These are phyloP conservation scores for Amblyornis subalaris DNA, from an alignment of 2,113 vertebrate genomes.

Conservation along the genomic window DNA sequence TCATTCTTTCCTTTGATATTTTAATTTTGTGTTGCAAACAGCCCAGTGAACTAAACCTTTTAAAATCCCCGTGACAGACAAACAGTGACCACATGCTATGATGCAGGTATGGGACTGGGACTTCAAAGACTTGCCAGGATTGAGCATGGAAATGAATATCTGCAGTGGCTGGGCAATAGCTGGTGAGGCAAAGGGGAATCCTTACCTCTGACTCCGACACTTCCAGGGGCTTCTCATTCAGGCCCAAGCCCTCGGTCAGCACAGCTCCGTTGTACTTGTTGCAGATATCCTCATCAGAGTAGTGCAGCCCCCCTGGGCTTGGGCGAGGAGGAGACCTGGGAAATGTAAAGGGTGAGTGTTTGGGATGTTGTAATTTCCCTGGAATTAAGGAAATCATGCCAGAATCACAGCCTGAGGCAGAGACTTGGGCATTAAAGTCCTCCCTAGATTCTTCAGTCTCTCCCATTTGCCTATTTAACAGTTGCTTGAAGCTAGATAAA, in stretches of 20 bases:
- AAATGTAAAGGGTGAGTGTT: not conserved
- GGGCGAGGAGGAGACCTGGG: constrained; percentile 91
- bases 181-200: not conserved
- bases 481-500: not conserved
- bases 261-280: constrained; percentile 89
- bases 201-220: constrained; percentile 89
- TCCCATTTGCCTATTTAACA: not conserved
- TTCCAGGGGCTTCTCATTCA: constrained; percentile 87
- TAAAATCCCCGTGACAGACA: not conserved
- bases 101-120: not conserved
- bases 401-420: not conserved
- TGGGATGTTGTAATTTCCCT: not conserved
- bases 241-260: constrained; percentile 82
- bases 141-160: not conserved
- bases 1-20: not conserved
- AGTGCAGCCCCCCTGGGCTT: constrained; percentile 90
- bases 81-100: not conserved
- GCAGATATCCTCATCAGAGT: constrained; percentile 94
- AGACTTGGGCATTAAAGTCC: not conserved
- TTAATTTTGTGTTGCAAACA: not conserved
- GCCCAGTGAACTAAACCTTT: not conserved
- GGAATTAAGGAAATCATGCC: not conserved
- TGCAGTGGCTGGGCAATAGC: not conserved
- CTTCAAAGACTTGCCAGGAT: not conserved
- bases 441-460: not conserved